phyloP scores from a whole-genome alignment of 1,140 invertebrate species.

The Vanessa atalanta region DNA sequence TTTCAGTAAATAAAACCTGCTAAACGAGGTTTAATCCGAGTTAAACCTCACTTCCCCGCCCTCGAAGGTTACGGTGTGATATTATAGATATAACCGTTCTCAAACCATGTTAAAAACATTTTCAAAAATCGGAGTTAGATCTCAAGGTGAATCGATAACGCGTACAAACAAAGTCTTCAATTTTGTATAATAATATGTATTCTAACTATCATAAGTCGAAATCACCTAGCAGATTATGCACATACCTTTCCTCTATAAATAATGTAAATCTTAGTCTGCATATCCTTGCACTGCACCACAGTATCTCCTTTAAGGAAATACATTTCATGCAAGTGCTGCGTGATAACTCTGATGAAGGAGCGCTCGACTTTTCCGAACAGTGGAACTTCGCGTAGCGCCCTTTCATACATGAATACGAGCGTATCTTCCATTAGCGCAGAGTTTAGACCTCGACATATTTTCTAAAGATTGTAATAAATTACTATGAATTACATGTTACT shows the following conservation, averaged over 20 bases:
- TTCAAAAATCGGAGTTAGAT: too few species aligned
- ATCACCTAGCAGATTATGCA: background rate
- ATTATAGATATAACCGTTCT: too few species aligned
- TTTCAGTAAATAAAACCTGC: too few species aligned
- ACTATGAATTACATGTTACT: background rate
- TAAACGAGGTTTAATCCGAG: too few species aligned
- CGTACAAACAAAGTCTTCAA: too few species aligned
- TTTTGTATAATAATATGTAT: background rate
- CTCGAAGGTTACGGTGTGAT: too few species aligned
- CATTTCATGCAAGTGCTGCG: slow-evolving; percentile 73
- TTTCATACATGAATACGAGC: slow-evolving; percentile 76
- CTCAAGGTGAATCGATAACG: too few species aligned
- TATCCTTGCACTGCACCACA: slow-evolving; percentile 71
- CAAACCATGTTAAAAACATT: too few species aligned
- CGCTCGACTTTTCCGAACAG: slow-evolving; percentile 75
- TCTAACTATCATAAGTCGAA: too few species aligned
- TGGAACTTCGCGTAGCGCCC: slow-evolving; percentile 72
- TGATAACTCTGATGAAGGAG: slow-evolving; percentile 77
- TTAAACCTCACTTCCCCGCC: too few species aligned
- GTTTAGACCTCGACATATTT: slow-evolving; percentile 72
- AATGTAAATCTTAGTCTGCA: slow-evolving; percentile 71
- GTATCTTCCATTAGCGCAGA: slow-evolving; percentile 77
- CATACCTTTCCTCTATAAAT: slow-evolving; percentile 73
- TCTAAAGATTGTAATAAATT: slow-evolving; percentile 36
- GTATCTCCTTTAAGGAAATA: slow-evolving; percentile 74